phyloP scores from a whole-genome alignment of 2,888 invertebrate species.

The Eledone cirrhosa region DNA sequence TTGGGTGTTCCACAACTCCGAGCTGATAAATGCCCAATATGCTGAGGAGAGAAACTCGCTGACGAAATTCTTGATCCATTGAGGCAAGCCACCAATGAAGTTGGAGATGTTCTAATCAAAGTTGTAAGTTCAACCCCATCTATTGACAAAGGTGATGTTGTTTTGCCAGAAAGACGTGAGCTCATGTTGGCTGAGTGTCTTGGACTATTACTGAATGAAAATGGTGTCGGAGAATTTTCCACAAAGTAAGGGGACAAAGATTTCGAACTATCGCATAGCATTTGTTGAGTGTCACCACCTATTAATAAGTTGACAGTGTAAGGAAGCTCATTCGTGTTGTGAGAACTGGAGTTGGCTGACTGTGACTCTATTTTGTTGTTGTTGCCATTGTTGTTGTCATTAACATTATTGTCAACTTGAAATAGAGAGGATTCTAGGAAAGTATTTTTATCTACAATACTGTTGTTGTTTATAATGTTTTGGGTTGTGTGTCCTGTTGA shows the following conservation, averaged over 20 bases:
- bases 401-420: slow-evolving; percentile 49
- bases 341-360: slow-evolving; percentile 33
- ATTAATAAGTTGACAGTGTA: slow-evolving; percentile 36
- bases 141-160: slow-evolving; percentile 62
- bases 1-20: slow-evolving; percentile 57
- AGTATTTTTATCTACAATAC: slow-evolving; percentile 44
- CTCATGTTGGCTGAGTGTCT: slow-evolving; percentile 59
- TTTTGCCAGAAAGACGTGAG: slow-evolving; percentile 53
- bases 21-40: slow-evolving; percentile 64
- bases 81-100: slow-evolving; percentile 62
- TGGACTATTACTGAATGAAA: slow-evolving; percentile 60
- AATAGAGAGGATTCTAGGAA: slow-evolving; percentile 56
- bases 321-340: slow-evolving; percentile 41
- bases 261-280: slow-evolving; percentile 39
- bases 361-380: neutral
- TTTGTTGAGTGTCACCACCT: slow-evolving; percentile 44
- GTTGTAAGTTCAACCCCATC: slow-evolving; percentile 65
- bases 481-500: slow-evolving; percentile 46
- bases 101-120: slow-evolving; percentile 67
- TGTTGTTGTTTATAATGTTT: slow-evolving; percentile 36
- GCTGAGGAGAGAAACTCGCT: slow-evolving; percentile 56
- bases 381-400: no score
- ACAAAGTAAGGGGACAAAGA: slow-evolving; percentile 59
- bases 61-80: slow-evolving; percentile 57
- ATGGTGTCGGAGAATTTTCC: slow-evolving; percentile 55